Evolutionary conservation across 2,113 vertebrate species (phyloP).

Genomic region (Dromiciops gliroides): DNA sequence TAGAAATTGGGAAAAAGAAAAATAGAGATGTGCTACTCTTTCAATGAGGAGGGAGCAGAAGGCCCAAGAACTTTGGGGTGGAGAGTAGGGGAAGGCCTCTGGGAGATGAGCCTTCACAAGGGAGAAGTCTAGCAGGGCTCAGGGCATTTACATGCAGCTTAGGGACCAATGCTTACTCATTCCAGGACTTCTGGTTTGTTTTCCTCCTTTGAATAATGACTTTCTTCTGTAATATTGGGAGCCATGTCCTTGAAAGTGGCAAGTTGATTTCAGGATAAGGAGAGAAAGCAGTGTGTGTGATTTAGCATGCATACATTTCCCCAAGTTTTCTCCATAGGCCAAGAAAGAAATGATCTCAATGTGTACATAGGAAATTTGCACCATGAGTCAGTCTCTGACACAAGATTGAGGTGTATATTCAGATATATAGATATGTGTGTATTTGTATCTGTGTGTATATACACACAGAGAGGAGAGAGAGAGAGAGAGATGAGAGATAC

Average conservation of each 20-base stretch:
- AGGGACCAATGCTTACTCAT: not conserved
- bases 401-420: no score
- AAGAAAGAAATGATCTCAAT: not conserved
- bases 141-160: not conserved
- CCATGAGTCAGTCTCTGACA: not conserved
- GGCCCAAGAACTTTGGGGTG: not conserved
- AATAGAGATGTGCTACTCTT: not conserved
- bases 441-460: no score
- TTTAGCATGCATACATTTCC: not conserved
- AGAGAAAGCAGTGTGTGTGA: not conserved
- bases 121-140: not conserved
- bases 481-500: not conserved
- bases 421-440: no score
- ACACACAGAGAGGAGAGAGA: no score
- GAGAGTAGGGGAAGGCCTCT: not conserved
- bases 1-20: not conserved
- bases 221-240: not conserved
- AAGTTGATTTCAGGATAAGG: not conserved
- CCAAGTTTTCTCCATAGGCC: not conserved
- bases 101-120: not conserved
- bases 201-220: not conserved
- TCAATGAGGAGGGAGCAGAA: not conserved
- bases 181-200: not conserved
- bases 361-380: not conserved
- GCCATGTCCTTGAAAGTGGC: not conserved